phyloP scores from a whole-genome alignment of 2,113 vertebrate species.

The Ciconia boyciana region DNA sequence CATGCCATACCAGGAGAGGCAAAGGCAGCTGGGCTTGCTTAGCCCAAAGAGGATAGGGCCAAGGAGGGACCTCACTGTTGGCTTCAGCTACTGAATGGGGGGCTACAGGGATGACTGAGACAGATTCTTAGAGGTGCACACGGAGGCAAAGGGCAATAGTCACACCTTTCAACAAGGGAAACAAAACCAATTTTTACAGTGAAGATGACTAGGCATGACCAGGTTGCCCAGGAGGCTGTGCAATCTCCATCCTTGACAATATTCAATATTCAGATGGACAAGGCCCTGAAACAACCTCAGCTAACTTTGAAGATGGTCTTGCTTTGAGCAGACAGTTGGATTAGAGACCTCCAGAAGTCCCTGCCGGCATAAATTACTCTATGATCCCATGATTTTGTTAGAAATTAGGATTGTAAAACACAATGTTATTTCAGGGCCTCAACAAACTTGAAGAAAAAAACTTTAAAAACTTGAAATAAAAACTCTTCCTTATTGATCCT shows the following conservation, averaged over 20 bases:
- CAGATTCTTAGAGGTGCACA: not conserved
- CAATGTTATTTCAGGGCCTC: not conserved
- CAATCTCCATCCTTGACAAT: not conserved
- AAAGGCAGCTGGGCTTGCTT: not conserved
- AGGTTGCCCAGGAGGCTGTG: not conserved
- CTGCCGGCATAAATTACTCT: not conserved
- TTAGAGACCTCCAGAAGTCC: not conserved
- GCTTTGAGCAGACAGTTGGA: not conserved
- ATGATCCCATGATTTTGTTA: not conserved
- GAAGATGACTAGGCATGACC: not conserved
- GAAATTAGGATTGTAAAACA: not conserved
- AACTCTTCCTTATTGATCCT: not conserved
- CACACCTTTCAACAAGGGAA: not conserved
- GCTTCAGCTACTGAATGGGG: fast-evolving
- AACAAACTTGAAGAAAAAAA: not conserved
- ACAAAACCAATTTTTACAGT: not conserved
- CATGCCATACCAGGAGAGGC: fast-evolving
- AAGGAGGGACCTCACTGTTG: not conserved
- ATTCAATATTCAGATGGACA: not conserved
- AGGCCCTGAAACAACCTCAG: not conserved
- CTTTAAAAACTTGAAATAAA: fast-evolving
- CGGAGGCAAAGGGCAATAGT: not conserved
- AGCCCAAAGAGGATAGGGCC: not conserved
- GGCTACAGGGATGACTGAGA: not conserved
- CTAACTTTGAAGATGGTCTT: not conserved